Conservation (phyloP, 1,140 invertebrate genomes). For the Sesamia nonagrioides region DNA sequence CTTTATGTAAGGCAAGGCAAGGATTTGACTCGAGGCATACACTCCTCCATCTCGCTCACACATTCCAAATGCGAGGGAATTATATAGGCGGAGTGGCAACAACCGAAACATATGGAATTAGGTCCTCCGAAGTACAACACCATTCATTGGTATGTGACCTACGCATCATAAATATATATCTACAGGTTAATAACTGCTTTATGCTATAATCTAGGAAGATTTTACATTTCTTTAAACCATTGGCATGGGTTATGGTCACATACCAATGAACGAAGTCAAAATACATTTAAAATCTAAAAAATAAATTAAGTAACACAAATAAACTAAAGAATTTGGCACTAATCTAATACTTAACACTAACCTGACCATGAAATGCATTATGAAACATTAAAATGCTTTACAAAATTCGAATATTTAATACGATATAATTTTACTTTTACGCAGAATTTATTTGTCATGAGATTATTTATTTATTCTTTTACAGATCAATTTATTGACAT, state of each 20-base stretch:
- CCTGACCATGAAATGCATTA: constrained; percentile 68
- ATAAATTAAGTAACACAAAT: constrained; percentile 83
- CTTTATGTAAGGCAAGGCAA: constrained; percentile 30
- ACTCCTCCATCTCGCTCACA: constrained; percentile 22
- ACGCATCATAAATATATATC: not conserved
- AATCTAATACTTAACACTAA: constrained; percentile 74
- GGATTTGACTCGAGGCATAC: constrained; percentile 9
- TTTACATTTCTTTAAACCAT: not conserved
- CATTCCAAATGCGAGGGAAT: constrained; percentile 38
- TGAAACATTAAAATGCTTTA: constrained; percentile 48
- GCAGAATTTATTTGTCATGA: constrained; percentile 28
- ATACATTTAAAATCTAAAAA: constrained; percentile 59
- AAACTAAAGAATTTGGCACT: constrained; percentile 78
- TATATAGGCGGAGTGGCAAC: constrained; percentile 69
- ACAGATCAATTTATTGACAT: constrained; percentile 6
- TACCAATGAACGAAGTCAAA: constrained; percentile 35
- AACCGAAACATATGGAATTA: constrained; percentile 56
- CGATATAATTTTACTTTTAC: constrained; percentile 9
- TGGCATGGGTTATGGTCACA: not conserved
- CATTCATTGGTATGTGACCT: constrained; percentile 19
- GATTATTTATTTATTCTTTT: not conserved
- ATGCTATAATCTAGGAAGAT: not conserved
- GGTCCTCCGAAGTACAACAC: constrained; percentile 49
- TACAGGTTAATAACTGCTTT: not conserved
- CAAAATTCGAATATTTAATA: constrained; percentile 15